phyloP scores from a whole-genome alignment of 2,113 vertebrate species.

The Poecile atricapillus region DNA sequence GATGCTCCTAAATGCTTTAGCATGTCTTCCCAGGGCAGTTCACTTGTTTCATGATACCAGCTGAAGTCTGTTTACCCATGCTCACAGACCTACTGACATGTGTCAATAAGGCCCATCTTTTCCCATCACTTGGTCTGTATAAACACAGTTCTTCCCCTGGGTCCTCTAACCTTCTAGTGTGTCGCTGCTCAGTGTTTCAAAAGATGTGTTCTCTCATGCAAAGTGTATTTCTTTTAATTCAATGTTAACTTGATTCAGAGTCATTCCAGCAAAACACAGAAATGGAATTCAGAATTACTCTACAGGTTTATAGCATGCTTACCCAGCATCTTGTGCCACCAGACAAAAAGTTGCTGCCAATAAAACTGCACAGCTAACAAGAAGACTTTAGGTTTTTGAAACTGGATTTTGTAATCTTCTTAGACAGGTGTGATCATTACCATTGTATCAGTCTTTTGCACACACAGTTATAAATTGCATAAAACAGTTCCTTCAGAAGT shows the following conservation, averaged over 20 bases:
- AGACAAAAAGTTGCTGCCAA: accelerated
- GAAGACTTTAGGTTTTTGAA: neutral
- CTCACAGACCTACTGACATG: neutral
- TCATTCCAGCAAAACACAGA: neutral
- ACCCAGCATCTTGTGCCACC: neutral
- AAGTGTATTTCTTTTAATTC: neutral
- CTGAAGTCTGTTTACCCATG: neutral
- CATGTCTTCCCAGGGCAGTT: neutral
- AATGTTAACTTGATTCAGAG: neutral
- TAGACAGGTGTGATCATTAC: neutral
- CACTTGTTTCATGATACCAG: neutral
- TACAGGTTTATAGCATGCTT: neutral
- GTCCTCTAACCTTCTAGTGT: neutral
- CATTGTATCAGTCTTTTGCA: neutral
- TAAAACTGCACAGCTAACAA: neutral
- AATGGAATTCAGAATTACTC: neutral
- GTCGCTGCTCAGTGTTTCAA: neutral
- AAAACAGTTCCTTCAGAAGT: neutral
- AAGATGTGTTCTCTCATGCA: neutral
- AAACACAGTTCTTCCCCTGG: neutral
- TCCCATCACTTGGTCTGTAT: neutral
- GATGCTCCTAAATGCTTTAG: neutral
- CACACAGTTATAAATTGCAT: neutral
- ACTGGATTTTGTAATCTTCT: neutral
- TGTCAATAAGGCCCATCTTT: neutral